A percentile compares a stretch with the other conserved stretches of the same genome.
These are phyloP conservation scores for Oryzias celebensis DNA, from an alignment of 2,113 vertebrate species.

Conservation along the genomic window DNA sequence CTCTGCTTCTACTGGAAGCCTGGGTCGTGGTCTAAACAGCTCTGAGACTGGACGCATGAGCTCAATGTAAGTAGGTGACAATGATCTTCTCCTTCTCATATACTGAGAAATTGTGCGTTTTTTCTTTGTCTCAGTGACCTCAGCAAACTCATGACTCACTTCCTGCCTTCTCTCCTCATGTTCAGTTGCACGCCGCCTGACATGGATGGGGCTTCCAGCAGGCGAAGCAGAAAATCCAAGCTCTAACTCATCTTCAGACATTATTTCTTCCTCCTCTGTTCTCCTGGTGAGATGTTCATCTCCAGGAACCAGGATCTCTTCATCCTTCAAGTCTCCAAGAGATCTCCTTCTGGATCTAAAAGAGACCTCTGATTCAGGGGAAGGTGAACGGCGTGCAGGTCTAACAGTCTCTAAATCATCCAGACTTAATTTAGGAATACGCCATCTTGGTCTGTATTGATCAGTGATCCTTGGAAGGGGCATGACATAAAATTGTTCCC, in stretches of 20 bases:
- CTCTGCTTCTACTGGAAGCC: constrained; percentile 71
- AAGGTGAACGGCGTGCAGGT: constrained; percentile 86
- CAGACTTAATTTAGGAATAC: constrained; percentile 90
- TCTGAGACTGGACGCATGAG: constrained; percentile 96
- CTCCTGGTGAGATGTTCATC: constrained; percentile 90
- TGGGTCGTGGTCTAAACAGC: constrained; percentile 80
- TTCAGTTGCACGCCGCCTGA: constrained; percentile 80
- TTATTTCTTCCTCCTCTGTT: constrained; percentile 88
- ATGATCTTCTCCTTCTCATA: constrained; percentile 88
- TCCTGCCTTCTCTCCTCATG: constrained; percentile 78
- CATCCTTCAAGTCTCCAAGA: constrained; percentile 92
- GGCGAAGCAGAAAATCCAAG: constrained; percentile 97
- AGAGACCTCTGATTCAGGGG: constrained; percentile 86
- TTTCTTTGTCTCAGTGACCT: constrained; percentile 79
- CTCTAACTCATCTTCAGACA: constrained; percentile 94
- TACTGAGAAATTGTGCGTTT: constrained; percentile 84
- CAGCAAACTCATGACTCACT: constrained; percentile 79
- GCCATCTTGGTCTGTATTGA: constrained; percentile 95
- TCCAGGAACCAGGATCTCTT: constrained; percentile 86
- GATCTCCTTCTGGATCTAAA: constrained; percentile 90
- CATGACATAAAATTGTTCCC: constrained; percentile 98
- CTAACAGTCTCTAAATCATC: constrained; percentile 95
- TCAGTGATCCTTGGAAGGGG: constrained; percentile 96
- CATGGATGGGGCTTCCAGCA: constrained; percentile 85
- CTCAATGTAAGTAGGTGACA: constrained; percentile 97